A percentile compares a stretch with the other conserved stretches of the same genome.
These are phyloP conservation scores for Micrasema longulum DNA, from an alignment of 1,140 invertebrate species.

Conservation along the genomic window DNA sequence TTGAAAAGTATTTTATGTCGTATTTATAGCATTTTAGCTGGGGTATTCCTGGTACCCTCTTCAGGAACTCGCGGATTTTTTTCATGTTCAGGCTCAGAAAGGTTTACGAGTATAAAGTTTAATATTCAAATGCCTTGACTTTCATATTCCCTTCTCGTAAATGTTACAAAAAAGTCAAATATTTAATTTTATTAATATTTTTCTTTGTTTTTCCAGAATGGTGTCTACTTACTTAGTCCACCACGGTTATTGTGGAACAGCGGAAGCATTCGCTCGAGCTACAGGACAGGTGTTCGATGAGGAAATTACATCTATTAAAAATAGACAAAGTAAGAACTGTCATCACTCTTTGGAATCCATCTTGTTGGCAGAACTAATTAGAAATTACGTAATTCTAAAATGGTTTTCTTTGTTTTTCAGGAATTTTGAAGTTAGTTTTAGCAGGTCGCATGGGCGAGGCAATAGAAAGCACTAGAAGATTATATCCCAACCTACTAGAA, in stretches of 20 bases:
- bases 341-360: background rate
- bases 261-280: constrained; percentile 93
- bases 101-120: too few species aligned
- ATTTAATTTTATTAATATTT: too few species aligned
- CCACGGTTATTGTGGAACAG: constrained; percentile 96
- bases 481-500: constrained; percentile 93
- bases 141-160: too few species aligned
- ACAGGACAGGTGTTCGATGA: constrained; percentile 93
- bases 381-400: background rate
- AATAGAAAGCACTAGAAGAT: constrained; percentile 86
- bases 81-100: too few species aligned
- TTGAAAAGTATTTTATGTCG: background rate
- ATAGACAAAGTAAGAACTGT: constrained; percentile 91
- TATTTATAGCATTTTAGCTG: too few species aligned
- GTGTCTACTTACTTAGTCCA: constrained; percentile 97
- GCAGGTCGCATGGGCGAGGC: constrained; percentile 94
- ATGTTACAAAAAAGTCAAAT: background rate
- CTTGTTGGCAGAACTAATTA: background rate
- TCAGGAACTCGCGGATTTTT: too few species aligned
- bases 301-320: constrained; percentile 95
- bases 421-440: constrained; percentile 93
- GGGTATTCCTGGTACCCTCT: too few species aligned
- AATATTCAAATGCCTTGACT: too few species aligned
- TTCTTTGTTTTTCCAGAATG: constrained; percentile 84
- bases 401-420: constrained; percentile 67